Evolutionary conservation across 2,888 invertebrate genomes (phyloP), one percentile per base, ranked within the genome.

Genomic region (Rhagophthalmus giganteus): DNA sequence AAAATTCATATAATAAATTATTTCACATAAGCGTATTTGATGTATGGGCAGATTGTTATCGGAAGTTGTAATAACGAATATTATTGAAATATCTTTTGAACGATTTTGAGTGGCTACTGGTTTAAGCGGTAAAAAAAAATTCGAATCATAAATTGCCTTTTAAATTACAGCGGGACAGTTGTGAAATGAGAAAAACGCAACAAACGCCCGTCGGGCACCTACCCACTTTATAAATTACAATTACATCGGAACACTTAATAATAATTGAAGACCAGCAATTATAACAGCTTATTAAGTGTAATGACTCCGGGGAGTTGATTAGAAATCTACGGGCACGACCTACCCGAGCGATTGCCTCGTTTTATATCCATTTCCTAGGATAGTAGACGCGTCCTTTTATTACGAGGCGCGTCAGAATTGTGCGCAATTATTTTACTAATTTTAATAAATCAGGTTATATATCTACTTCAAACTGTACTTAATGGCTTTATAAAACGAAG

Each of bases 381-480:
- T 26, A 20, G 34, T 13, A 15, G 38, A 16, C 28, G 47, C 34
- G 40, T 47, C 47, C 27, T 38, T 35, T 46, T 16, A 12, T 31
- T 38, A 27, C 14, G 8, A 38, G 46, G 46, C 20, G 46, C 24
- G 38, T 30, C 35, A 10, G 44, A 6, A 11, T 12, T 15, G 30
- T 27, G 12, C 20, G 39, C 39, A 47, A 39, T 47, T 47, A 47
- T 47, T 47, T 26, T 27, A 39, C 32, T 20, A 39, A 40, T 47
- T 47, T 39, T 25, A 47, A 47, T 47, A 47, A 47, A 39, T 47
- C 39, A 39, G 47, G 40, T 32, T 39, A 39, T 32, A 47, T 39
- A 4, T 7, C 30, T 11, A 10, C 25, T 25, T 32, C 11, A 47
- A 31, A 47, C 15, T 24, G 14, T 25, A 11, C 33, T 30, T 34